Conservation (phyloP, 1,140 invertebrate species). For the Drosophila ironensis region DNA sequence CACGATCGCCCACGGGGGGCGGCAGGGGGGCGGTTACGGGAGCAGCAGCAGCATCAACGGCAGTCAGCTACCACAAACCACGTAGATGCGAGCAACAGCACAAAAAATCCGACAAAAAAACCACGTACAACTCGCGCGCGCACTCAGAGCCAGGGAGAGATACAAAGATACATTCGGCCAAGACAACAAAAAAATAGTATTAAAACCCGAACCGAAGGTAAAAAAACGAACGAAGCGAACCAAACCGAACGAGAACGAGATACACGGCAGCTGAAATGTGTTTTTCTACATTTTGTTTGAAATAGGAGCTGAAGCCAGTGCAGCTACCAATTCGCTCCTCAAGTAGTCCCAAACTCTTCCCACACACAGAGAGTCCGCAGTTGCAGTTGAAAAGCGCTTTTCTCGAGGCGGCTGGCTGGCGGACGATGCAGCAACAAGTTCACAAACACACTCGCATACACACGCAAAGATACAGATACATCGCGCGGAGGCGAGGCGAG, state of each 20-base stretch:
- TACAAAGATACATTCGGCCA: conserved; percentile 5
- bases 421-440: conserved; percentile 76
- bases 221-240: conserved; percentile 37
- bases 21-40: conserved; percentile 50
- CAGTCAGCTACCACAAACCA: conserved; percentile 74
- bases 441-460: conserved; percentile 41
- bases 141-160: conserved; percentile 9
- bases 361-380: conserved; percentile 69
- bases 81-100: conserved; percentile 48
- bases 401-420: conserved; percentile 66
- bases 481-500: not conserved
- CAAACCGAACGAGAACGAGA: conserved; percentile 47
- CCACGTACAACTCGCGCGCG: conserved; percentile 29
- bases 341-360: conserved; percentile 82
- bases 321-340: conserved; percentile 82
- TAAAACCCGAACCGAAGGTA: conserved; percentile 44
- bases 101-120: conserved; percentile 31
- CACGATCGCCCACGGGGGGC: conserved; percentile 24
- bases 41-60: conserved; percentile 61
- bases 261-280: conserved; percentile 80
- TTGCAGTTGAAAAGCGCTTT: conserved; percentile 65
- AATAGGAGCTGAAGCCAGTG: conserved; percentile 82
- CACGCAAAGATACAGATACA: conserved; percentile 14
- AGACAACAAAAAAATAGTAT: conserved; percentile 1
- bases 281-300: conserved; percentile 82